phyloP scores from a whole-genome alignment of 2,113 vertebrate genomes.

The Nettapus auritus region DNA sequence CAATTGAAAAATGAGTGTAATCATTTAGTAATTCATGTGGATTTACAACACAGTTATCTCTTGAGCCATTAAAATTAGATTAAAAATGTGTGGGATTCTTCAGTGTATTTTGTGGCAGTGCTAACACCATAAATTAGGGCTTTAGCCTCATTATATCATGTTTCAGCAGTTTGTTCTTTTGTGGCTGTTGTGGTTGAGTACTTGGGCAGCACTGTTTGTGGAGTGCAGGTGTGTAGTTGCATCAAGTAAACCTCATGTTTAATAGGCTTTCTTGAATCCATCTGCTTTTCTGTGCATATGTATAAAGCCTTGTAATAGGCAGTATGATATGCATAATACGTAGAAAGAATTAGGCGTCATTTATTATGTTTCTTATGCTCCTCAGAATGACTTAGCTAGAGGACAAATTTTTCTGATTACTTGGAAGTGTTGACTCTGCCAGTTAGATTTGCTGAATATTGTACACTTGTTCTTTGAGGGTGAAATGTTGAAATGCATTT shows the following conservation, averaged over 20 bases:
- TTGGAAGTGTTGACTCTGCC: not conserved
- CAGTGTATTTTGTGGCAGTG: not conserved
- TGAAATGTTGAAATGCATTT: conserved; percentile 17
- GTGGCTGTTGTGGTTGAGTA: conserved; percentile 9
- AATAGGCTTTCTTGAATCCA: not conserved
- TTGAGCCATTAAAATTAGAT: not conserved
- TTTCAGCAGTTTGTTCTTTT: not conserved
- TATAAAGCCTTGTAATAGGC: not conserved
- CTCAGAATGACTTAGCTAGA: conserved; percentile 1
- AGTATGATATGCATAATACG: not conserved
- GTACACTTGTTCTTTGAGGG: conserved; percentile 12
- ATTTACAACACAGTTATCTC: not conserved
- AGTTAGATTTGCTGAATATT: conserved; percentile 28
- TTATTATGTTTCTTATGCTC: not conserved
- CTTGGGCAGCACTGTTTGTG: not conserved
- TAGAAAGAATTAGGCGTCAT: not conserved
- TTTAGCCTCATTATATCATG: not conserved
- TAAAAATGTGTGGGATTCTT: not conserved
- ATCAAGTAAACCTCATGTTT: not conserved
- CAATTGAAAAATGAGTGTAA: not conserved
- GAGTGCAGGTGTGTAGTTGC: conserved; percentile 8
- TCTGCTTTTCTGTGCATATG: not conserved
- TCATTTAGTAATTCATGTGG: not conserved
- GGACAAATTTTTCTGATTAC: not conserved
- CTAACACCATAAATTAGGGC: not conserved